Conservation (phyloP, 2,797 vertebrate genomes). For the Cyprinella venusta region DNA sequence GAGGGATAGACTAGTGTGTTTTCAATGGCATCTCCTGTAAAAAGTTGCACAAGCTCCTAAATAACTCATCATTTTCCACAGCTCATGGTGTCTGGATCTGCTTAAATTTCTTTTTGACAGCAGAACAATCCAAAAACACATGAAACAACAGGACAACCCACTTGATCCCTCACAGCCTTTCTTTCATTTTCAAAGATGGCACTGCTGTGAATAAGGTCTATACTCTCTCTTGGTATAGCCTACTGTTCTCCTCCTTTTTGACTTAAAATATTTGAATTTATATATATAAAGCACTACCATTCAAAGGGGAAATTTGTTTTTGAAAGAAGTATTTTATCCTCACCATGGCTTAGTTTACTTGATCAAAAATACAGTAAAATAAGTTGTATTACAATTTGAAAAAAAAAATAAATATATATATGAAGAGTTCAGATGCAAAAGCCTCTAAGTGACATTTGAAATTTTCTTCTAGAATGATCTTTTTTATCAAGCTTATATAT, state of each 20-base stretch:
- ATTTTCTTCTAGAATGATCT: too few species aligned
- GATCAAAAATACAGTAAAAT: neutral
- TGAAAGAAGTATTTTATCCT: neutral
- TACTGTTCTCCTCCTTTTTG: slow-evolving; percentile 27
- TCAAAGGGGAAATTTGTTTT: too few species aligned
- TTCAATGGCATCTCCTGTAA: neutral
- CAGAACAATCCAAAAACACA: neutral
- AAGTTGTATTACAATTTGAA: neutral
- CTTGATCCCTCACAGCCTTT: neutral
- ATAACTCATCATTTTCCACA: neutral
- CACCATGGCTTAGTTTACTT: neutral
- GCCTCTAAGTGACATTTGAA: too few species aligned
- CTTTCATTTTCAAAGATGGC: neutral
- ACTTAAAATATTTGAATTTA: neutral
- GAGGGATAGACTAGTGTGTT: neutral
- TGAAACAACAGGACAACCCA: neutral
- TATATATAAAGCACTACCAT: too few species aligned
- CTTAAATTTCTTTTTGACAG: neutral
- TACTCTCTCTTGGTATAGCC: slow-evolving; percentile 41
- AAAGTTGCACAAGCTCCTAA: neutral
- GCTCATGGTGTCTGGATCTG: neutral
- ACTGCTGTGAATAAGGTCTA: too few species aligned
- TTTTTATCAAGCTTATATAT: too few species aligned
- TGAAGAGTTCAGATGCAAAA: too few species aligned
- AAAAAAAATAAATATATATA: neutral